Evolutionary conservation across 2,888 invertebrate species (phyloP), one percentile per base, ranked within the genome.

Genomic region (Ophonus ardosiacus): DNA sequence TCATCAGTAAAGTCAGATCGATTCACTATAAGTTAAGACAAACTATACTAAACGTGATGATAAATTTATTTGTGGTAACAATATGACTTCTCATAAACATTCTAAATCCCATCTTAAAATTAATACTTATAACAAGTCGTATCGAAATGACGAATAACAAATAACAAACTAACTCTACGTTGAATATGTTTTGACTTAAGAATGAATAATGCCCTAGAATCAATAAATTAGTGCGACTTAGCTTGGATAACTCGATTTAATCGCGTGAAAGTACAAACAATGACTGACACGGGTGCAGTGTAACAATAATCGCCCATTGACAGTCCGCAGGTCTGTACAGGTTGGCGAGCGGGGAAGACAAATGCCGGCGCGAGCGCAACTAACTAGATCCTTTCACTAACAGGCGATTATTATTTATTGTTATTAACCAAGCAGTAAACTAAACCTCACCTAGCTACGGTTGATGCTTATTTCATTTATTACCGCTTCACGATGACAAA

Each of bases 321-420:
- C 79, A 79, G 79, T 31, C 31, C 31, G 56, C 43, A 76, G 6
- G 18, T n/a, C 21, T 10, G 59, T 59, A 43, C 43, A 79, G 59
- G 71, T 74, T n/a, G n/a, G n/a, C n/a, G 71, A 74, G 71, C 71
- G 43, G 71, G 71, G 71, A 74, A 74, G 78, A 57, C 78, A 78
- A 57, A 57, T 78, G 57, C 40, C 17, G 56, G 57, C 57, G 57
- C 51, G 21, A 40, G 40, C 43, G 40, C 57, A 78, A n/a, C 31
- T 81, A 81, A 81, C 81, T 81, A 81, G 43, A 81, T 65, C 81
- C 81, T 81, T 81, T 81, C 81, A 81, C 81, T 65, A 65, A 61
- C 63, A 38, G 65, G 18, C 81, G 81, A 63, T 81, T 61, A 81
- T 81, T 63, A 81, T 81, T 81, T 81, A 81, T 81, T 63, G 65